Conservation (phyloP, 2,888 invertebrate genomes). For the Malthinus seriepunctatus region DNA sequence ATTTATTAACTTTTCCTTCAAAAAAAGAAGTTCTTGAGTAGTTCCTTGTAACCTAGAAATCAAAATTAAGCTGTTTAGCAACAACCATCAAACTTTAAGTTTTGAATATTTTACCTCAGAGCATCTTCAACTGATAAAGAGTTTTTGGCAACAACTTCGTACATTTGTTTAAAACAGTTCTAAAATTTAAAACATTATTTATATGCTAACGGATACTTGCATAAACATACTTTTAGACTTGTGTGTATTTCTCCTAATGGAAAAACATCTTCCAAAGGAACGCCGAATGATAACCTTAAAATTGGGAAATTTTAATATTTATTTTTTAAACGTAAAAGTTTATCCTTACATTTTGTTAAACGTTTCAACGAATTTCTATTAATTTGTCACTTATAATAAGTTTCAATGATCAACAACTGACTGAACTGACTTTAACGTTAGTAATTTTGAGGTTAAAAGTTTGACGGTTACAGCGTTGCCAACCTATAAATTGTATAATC, state of each 20-base stretch:
- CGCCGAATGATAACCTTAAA: constrained; percentile 33
- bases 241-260: constrained; percentile 33
- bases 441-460: no score
- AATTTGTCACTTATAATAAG: no score
- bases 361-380: no score
- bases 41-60: constrained; percentile 17
- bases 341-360: no score
- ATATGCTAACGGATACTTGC: background rate
- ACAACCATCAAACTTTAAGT: no score
- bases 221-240: constrained; percentile 24
- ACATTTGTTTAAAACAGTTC: constrained; percentile 2
- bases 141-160: background rate
- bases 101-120: constrained; percentile 13
- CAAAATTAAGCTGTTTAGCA: background rate
- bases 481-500: no score
- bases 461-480: no score
- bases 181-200: background rate
- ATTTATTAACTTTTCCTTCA: constrained; percentile 25
- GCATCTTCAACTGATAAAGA: constrained; percentile 3
- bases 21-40: constrained; percentile 11
- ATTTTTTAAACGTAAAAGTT: no score
- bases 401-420: no score
- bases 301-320: background rate
- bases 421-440: no score
- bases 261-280: constrained; percentile 34